phyloP scores from a whole-genome alignment of 2,797 vertebrate genomes.

The Cirrhinus mrigala region DNA sequence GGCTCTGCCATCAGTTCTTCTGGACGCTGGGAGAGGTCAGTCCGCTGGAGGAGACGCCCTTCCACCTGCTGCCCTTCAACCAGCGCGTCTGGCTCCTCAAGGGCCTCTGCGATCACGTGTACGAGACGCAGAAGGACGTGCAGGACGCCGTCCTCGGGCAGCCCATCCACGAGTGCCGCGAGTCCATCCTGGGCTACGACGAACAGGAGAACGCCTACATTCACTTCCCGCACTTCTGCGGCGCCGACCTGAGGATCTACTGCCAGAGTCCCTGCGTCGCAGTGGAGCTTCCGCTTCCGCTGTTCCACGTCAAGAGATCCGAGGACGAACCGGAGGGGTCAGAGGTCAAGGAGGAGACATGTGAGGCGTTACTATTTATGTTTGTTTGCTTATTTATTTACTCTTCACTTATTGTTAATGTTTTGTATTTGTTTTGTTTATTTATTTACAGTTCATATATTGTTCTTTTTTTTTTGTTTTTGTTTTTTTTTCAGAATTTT shows the following conservation, averaged over 20 bases:
- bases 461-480: not conserved
- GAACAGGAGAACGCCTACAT: conserved; percentile 92
- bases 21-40: conserved; percentile 86
- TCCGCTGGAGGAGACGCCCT: conserved; percentile 89
- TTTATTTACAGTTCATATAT: not conserved
- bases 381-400: not conserved
- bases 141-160: conserved; percentile 93
- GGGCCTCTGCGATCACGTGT: conserved; percentile 95
- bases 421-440: not conserved
- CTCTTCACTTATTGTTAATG: not conserved
- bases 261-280: conserved; percentile 90
- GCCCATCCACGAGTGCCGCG: conserved; percentile 97
- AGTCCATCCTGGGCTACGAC: conserved; percentile 98
- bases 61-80: conserved; percentile 91
- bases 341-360: conserved; percentile 48
- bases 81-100: conserved; percentile 97
- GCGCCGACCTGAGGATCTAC: conserved; percentile 95
- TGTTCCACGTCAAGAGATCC: conserved; percentile 76
- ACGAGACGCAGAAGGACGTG: conserved; percentile 95
- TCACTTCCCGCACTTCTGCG: conserved; percentile 98
- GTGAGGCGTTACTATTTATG: not conserved
- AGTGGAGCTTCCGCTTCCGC: conserved; percentile 84
- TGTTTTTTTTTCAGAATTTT: not conserved
- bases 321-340: conserved; percentile 63
- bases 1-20: conserved; percentile 93